Evolutionary conservation across 2,888 invertebrate species (phyloP), one percentile per base, ranked within the genome.

Genomic region (Xylota sylvarum): DNA sequence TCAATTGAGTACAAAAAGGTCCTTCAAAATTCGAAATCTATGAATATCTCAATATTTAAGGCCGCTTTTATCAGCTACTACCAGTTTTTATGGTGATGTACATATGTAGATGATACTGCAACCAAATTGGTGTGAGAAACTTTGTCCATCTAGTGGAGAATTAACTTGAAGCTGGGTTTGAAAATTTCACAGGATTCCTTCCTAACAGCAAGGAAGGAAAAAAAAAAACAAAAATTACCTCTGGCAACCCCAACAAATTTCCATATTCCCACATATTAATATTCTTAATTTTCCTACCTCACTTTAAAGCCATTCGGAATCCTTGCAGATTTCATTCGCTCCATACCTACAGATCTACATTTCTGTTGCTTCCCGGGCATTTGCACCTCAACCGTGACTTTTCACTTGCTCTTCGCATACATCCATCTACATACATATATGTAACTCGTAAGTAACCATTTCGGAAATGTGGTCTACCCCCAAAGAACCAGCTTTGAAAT

Each of bases 391-490:
- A 69, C 78, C 73, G 83, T 73, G 78, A 83, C 82, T 83, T 83
- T 83, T 78, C 72, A 70, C 82, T 46, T 69, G 43, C 55, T 64
- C 64, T 9, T 50, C 10, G 0, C 52, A 32, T 9, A 40, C 43
- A n/a, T 30, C 4, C 40, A 23, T 55, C 43, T 52, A 46, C 52
- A 46, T 27, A 67, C 52, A 67, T 35, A 60, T 58, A 35, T 40
- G 14, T 43, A 48, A n/a, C n/a, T n/a, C n/a, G n/a, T 30, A 69
- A 12, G 69, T 58, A 70, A 80, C 55, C 73, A 76, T 81, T 81
- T 85, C 85, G 72, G 85, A 81, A 77, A 81, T 85, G 85, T 37
- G 85, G 85, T 85, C 76, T 65, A 55, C 79, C 73, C 37, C 58
- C 76, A 67, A 84, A 79, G 67, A 70, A 67, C 70, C 32, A 72